Percentiles rank a stretch among this genome's conserved stretches.
Conservation (phyloP, 1,140 invertebrate genomes). For the Ceratosolen solmsi region DNA sequence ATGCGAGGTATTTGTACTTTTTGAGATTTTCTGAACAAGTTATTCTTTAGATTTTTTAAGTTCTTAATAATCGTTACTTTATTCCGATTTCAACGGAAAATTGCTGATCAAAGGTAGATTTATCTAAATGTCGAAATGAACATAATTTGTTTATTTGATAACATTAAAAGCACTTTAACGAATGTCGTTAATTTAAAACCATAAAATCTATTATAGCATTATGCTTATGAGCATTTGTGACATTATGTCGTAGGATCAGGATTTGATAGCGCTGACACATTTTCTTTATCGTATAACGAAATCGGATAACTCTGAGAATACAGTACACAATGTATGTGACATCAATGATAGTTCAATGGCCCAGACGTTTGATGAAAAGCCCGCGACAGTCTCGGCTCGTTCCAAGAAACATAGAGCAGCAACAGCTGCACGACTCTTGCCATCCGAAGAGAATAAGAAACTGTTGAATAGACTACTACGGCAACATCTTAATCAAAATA, state of each 20-base stretch:
- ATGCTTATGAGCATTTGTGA: too few relatives aligned
- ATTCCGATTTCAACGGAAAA: too few relatives aligned
- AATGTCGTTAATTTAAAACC: too few relatives aligned
- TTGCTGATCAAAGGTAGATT: too few relatives aligned
- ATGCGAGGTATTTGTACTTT: too few relatives aligned
- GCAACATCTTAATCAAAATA: constrained; percentile 65
- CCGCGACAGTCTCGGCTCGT: constrained; percentile 67
- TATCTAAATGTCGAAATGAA: too few relatives aligned
- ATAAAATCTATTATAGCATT: too few relatives aligned
- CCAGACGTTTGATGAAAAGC: constrained; percentile 90
- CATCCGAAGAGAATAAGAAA: constrained; percentile 68
- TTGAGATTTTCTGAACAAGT: too few relatives aligned
- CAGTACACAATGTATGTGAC: constrained; percentile 88
- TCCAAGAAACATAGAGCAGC: background rate
- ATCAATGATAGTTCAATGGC: constrained; percentile 83
- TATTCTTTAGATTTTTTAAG: too few relatives aligned
- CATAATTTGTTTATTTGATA: too few relatives aligned
- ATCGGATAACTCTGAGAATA: constrained; percentile 90
- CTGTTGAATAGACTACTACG: constrained; percentile 68
- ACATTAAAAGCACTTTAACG: too few relatives aligned
- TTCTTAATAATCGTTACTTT: too few relatives aligned
- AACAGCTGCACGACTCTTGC: constrained; percentile 54
- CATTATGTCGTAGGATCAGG: constrained; percentile 59
- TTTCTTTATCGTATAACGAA: constrained; percentile 81
- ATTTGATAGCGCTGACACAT: constrained; percentile 59